phyloP scores from a whole-genome alignment of 1,140 invertebrate species.

The Heterodera schachtii region DNA sequence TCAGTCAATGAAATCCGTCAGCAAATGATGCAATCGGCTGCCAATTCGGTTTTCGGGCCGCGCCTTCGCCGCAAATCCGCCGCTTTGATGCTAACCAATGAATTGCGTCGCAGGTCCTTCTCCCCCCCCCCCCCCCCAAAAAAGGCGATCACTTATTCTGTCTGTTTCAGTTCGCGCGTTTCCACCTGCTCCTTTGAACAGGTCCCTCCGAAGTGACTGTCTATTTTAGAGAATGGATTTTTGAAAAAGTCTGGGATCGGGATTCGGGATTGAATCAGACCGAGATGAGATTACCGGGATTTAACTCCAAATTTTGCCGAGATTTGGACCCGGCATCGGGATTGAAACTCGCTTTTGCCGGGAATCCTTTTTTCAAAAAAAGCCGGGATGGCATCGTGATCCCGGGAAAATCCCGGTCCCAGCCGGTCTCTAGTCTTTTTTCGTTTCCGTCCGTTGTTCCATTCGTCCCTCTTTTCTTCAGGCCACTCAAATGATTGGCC shows the following conservation, averaged over 20 bases:
- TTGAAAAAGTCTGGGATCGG: too few species aligned
- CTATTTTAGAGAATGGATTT: too few species aligned
- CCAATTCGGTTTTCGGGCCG: conserved; percentile 14
- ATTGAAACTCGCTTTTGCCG: too few species aligned
- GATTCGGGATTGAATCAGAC: too few species aligned
- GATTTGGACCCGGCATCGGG: too few species aligned
- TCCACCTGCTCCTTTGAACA: conserved; percentile 36
- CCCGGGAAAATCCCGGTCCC: too few species aligned
- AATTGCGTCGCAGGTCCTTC: conserved; percentile 17
- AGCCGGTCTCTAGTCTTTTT: not conserved
- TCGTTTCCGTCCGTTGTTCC: not conserved
- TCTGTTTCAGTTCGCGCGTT: conserved; percentile 20
- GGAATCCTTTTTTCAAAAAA: too few species aligned
- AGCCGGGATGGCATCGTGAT: too few species aligned
- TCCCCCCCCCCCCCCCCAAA: too few species aligned
- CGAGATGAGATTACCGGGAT: too few species aligned
- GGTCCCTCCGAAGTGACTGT: not conserved
- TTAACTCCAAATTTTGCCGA: too few species aligned
- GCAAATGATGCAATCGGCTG: conserved; percentile 13
- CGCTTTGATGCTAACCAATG: conserved; percentile 30
- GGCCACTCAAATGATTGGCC: conserved; percentile 27
- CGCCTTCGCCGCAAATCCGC: conserved; percentile 26
- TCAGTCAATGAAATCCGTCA: too few species aligned
- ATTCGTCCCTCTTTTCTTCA: conserved; percentile 1
- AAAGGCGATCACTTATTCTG: not conserved